Evolutionary conservation across 1,140 invertebrate species (phyloP).

Genomic region (Tetragonula clypearis): DNA sequence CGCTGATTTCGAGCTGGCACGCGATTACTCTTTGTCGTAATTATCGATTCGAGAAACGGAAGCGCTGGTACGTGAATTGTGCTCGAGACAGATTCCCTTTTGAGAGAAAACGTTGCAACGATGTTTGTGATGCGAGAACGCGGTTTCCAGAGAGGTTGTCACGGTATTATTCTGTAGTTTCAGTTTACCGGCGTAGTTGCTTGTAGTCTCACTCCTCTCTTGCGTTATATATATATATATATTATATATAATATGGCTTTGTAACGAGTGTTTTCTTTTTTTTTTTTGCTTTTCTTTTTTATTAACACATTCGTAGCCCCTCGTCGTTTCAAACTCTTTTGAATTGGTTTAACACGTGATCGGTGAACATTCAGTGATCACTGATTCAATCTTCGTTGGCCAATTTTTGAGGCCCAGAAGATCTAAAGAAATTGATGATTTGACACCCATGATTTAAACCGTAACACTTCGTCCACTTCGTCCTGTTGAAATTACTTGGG

Average conservation of each 20-base stretch:
- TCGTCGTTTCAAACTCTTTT: no score
- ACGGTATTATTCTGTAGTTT: background rate
- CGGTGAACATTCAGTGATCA: no score
- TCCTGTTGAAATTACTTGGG: background rate
- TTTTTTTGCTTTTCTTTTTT: no score
- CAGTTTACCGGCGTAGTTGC: no score
- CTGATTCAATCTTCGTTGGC: no score
- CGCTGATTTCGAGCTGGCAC: constrained; percentile 32
- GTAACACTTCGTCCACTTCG: background rate
- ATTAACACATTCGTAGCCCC: no score
- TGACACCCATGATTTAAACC: background rate
- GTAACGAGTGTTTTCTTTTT: no score
- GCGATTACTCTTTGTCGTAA: constrained; percentile 39
- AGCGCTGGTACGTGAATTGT: background rate
- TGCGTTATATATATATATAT: background rate
- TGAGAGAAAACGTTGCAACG: background rate
- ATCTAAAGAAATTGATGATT: no score
- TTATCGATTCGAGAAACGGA: constrained; percentile 29
- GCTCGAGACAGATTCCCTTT: no score
- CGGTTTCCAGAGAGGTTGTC: background rate
- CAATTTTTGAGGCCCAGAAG: no score
- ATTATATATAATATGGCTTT: background rate
- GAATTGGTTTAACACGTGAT: no score
- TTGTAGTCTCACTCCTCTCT: no score
- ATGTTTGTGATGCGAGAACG: background rate